These are phyloP conservation scores for Thysanoteuthis rhombus DNA, from an alignment of 2,888 invertebrate genomes.

Conservation along the genomic window DNA sequence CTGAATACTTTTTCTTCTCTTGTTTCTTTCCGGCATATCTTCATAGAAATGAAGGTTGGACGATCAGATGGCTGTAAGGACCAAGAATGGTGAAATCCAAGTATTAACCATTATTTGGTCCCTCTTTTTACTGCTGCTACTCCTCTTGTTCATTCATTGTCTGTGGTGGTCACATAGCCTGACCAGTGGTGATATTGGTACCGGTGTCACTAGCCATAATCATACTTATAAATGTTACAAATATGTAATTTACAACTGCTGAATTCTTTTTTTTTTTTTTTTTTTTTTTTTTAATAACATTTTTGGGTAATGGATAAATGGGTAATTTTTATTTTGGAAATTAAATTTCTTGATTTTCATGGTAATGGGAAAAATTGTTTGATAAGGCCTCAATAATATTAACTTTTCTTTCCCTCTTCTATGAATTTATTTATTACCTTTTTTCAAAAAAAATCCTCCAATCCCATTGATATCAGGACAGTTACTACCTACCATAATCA, in stretches of 20 bases:
- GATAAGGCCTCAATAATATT: background rate
- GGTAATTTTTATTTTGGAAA: background rate
- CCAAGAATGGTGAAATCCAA: background rate
- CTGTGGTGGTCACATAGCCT: background rate
- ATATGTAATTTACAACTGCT: background rate
- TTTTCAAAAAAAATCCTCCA: background rate
- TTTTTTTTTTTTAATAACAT: background rate
- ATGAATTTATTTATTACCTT: background rate
- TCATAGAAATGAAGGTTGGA: background rate
- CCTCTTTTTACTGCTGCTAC: background rate
- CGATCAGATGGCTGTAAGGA: background rate
- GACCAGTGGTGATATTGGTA: background rate
- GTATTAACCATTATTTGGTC: background rate
- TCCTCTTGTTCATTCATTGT: background rate
- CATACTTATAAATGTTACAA: background rate
- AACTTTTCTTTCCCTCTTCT: background rate
- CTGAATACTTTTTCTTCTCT: background rate
- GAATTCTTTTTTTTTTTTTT: background rate
- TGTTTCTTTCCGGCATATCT: background rate
- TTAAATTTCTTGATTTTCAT: background rate
- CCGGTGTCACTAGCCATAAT: background rate
- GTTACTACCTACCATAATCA: background rate
- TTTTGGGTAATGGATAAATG: background rate
- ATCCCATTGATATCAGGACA: background rate
- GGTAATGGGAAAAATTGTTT: background rate